Evolutionary conservation across 2,797 vertebrate species (phyloP), one percentile per base, ranked within the genome.

Genomic region (Dryobates pubescens): DNA sequence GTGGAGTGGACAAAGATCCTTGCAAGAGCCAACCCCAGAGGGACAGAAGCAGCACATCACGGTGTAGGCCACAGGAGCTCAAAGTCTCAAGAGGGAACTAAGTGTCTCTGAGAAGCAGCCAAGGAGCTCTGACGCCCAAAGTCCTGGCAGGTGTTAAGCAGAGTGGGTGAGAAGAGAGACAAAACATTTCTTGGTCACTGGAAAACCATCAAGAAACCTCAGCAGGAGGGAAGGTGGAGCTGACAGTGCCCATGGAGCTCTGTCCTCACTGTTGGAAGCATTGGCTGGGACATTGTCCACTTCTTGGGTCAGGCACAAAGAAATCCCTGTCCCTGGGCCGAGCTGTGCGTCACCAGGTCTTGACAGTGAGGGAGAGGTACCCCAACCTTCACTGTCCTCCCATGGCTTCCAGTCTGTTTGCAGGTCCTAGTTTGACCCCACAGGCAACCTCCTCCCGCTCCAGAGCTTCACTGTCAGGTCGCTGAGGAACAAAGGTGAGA

Each of bases 401-500:
- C 58, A 36, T 2, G 34, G 74, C 67, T 84, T 90, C 86, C 86
- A 89, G 82, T 38, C 54, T 67, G 38, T 80, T 7, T 47, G 92
- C 91, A 91, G 91, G 47, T 93, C 82, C 91, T 97, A 97, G 94
- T 84, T 94, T 6, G 95, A 96, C 88, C 94, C 89, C 4, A 92
- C 6, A 9, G 96, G 97, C n/a, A 96, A 78, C 82, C 97, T 96
- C 94, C 97, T 97, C 17, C 92, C 80, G 6, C 96, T 97, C 98
- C 99, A 99, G 96, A 99, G 98, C 98, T 99, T 99, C 98, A 99
- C 99, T 24, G 98, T 98, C 97, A 98, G 98, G 98, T 99, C 99
- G 9, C 99, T 99, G 97, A 57, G 97, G 88, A 96, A 79, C 88
- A 88, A 96, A 87, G 82, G 58, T n/a, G 68, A 92, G 86, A 81